Evolutionary conservation across 2,888 invertebrate species (phyloP).

Genomic region (Allygus modestus): DNA sequence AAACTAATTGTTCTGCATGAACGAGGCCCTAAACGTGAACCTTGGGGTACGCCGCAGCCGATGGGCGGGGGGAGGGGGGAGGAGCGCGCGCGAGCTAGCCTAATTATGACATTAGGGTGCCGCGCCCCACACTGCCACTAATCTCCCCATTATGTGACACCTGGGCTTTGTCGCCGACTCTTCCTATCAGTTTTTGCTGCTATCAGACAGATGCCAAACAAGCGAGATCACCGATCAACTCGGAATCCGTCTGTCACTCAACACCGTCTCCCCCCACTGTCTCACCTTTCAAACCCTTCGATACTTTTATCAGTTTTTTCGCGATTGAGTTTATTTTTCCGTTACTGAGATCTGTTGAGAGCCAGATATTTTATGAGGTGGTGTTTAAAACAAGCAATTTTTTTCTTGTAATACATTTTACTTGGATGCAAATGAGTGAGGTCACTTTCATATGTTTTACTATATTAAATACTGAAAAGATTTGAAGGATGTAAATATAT

Average conservation of each 20-base stretch:
- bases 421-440: too few species aligned
- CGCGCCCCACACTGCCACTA: constrained; percentile 42
- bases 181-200: constrained; percentile 55
- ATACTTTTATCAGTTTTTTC: constrained; percentile 31
- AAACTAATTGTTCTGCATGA: constrained; percentile 45
- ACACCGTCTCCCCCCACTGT: background rate
- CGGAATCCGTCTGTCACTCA: constrained; percentile 46
- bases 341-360: background rate
- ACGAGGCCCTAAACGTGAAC: background rate
- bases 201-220: constrained; percentile 57
- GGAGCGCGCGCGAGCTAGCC: constrained; percentile 27
- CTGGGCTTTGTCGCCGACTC: constrained; percentile 38
- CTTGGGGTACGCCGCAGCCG: constrained; percentile 8
- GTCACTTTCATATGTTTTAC: too few species aligned
- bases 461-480: too few species aligned
- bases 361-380: too few species aligned
- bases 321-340: constrained; percentile 34
- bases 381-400: too few species aligned
- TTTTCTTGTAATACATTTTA: too few species aligned
- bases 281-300: constrained; percentile 52
- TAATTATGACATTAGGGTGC: constrained; percentile 58
- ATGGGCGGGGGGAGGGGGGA: background rate
- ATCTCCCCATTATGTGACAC: constrained; percentile 58
- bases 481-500: too few species aligned
- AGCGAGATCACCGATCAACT: background rate